These are phyloP conservation scores for Characodon lateralis DNA, from an alignment of 2,797 vertebrate genomes.

Conservation along the genomic window DNA sequence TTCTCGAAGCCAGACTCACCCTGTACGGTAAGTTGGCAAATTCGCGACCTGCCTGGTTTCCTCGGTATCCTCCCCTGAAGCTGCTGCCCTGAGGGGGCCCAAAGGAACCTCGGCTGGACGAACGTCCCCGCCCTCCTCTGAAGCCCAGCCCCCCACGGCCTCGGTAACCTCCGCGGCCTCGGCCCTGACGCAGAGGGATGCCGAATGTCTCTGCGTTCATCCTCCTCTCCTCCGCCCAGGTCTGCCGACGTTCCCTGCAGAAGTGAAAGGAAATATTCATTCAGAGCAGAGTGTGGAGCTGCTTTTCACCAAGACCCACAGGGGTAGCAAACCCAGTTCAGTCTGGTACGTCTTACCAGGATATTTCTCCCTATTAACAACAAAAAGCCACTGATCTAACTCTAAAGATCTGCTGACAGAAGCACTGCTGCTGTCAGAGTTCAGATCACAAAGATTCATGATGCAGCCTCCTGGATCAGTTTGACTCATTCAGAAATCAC, in stretches of 20 bases:
- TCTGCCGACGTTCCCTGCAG: conserved; percentile 90
- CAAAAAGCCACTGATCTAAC: neutral
- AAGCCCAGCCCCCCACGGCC: conserved; percentile 87
- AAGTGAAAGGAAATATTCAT: too few relatives aligned
- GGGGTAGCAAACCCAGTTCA: neutral
- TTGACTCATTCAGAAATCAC: neutral
- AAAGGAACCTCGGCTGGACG: conserved; percentile 81
- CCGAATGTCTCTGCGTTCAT: conserved; percentile 97
- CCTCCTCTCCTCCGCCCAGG: conserved; percentile 95
- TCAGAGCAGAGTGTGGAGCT: neutral
- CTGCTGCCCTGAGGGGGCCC: conserved; percentile 75
- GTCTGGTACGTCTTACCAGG: neutral
- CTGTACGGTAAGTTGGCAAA: conserved; percentile 91
- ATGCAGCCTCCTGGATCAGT: neutral
- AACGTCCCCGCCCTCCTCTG: conserved; percentile 88
- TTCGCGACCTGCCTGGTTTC: conserved; percentile 90
- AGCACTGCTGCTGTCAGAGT: neutral
- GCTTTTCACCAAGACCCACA: neutral
- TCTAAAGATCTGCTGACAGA: neutral
- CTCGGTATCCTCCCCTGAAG: conserved; percentile 89
- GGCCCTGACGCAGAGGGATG: conserved; percentile 88
- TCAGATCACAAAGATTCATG: neutral
- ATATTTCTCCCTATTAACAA: neutral
- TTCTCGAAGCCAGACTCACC: conserved; percentile 75
- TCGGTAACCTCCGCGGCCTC: conserved; percentile 89